Percentiles rank a stretch among this genome's conserved stretches.
Conservation (phyloP, 2,113 vertebrate genomes). For the Megaptera novaeangliae region DNA sequence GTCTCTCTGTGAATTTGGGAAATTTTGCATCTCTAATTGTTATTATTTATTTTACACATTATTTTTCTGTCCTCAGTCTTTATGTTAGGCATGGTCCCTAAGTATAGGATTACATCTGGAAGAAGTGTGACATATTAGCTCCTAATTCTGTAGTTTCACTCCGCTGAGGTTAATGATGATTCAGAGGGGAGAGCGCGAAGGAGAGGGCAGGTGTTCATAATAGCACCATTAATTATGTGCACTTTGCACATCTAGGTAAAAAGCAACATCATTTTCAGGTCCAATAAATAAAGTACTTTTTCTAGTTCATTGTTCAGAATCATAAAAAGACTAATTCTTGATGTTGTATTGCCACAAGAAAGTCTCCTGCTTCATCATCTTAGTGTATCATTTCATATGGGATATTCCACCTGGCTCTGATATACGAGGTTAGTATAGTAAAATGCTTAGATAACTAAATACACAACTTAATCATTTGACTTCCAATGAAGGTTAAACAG, state of each 20-base stretch:
- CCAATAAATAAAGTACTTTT: constrained; percentile 37
- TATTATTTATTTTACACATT: neutral
- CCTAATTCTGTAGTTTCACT: neutral
- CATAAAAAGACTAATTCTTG: neutral
- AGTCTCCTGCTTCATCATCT: neutral
- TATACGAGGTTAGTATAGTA: neutral
- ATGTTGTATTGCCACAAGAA: neutral
- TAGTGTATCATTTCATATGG: neutral
- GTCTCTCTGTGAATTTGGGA: neutral
- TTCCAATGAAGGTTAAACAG: constrained; percentile 20
- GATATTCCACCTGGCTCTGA: neutral
- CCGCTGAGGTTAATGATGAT: neutral
- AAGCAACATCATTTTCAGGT: constrained; percentile 18
- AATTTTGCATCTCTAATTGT: neutral
- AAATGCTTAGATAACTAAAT: constrained; percentile 36
- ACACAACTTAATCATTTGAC: constrained; percentile 28
- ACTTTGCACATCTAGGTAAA: neutral
- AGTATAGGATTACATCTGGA: neutral
- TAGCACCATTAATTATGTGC: neutral
- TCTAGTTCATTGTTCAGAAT: constrained; percentile 12
- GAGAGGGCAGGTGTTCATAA: neutral
- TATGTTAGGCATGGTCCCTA: neutral
- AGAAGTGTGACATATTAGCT: neutral
- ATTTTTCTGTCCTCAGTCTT: constrained; percentile 2
- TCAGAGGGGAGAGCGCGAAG: neutral